phyloP scores from a whole-genome alignment of 2,113 vertebrate genomes.

The Ammospiza nelsoni region DNA sequence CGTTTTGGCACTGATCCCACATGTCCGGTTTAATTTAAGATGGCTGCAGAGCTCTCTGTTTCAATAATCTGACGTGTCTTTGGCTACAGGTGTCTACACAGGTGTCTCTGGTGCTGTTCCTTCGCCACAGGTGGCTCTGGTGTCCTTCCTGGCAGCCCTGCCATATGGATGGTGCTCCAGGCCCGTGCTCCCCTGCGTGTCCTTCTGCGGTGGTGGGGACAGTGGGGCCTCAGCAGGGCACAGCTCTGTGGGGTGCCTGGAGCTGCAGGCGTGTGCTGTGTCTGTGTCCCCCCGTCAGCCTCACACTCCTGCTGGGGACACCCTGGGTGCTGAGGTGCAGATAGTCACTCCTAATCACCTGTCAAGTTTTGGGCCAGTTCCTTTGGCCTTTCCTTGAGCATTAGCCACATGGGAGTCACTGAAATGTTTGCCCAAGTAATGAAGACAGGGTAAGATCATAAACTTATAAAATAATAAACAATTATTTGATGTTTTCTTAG shows the following conservation, averaged over 20 bases:
- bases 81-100: not conserved
- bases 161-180: fast-evolving
- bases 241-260: not conserved
- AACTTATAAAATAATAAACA: not conserved
- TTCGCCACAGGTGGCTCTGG: not conserved
- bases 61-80: not conserved
- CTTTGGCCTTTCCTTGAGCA: not conserved
- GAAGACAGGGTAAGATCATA: not conserved
- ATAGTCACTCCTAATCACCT: not conserved
- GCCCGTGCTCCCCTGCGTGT: fast-evolving
- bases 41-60: not conserved
- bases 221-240: fast-evolving
- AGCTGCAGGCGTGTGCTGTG: not conserved
- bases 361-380: not conserved
- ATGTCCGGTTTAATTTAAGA: not conserved
- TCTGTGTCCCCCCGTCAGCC: fast-evolving
- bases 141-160: fast-evolving
- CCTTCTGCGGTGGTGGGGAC: not conserved
- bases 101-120: not conserved
- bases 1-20: not conserved
- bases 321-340: fast-evolving
- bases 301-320: not conserved
- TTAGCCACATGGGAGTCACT: not conserved
- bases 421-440: not conserved
- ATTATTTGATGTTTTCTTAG: not conserved